A percentile compares a stretch with the other conserved stretches of the same genome.
These are phyloP conservation scores for Drosophila ercepeae DNA, from an alignment of 1,140 invertebrate species.

Conservation along the genomic window DNA sequence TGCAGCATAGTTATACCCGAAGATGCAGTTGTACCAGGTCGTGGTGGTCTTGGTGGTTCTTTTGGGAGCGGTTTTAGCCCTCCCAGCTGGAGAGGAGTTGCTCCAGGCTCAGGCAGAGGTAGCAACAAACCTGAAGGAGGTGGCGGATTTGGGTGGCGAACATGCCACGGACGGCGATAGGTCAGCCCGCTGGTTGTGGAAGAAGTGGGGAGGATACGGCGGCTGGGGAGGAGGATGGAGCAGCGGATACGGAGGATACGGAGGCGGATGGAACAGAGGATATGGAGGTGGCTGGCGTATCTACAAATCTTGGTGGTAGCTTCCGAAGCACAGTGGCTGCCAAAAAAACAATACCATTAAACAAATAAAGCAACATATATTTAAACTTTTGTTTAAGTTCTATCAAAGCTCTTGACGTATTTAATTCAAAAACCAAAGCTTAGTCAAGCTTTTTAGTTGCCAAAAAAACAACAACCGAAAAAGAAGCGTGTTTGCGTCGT, in stretches of 20 bases:
- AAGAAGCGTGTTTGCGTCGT: conserved; percentile 4
- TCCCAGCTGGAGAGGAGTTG: conserved; percentile 9
- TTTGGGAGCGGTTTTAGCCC: conserved; percentile 3
- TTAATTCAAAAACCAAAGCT: conserved; percentile 17
- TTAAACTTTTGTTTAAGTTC: conserved; percentile 21
- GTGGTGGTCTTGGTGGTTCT: background rate
- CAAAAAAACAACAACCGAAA: background rate
- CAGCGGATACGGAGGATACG: conserved; percentile 16
- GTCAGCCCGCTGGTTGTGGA: conserved; percentile 32
- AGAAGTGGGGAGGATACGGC: conserved; percentile 1
- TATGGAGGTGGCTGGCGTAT: background rate
- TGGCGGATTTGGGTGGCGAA: conserved; percentile 41
- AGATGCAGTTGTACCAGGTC: conserved; percentile 33
- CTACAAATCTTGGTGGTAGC: conserved; percentile 33
- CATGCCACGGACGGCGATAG: conserved; percentile 35
- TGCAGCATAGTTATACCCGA: conserved; percentile 10
- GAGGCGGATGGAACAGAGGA: conserved; percentile 9
- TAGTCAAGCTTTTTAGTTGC: conserved; percentile 1
- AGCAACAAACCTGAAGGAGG: conserved; percentile 25
- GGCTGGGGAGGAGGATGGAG: conserved; percentile 12
- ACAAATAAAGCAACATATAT: conserved; percentile 11
- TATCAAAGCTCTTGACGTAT: conserved; percentile 5
- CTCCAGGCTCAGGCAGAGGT: background rate
- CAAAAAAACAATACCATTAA: background rate
- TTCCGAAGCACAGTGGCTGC: conserved; percentile 1